These are phyloP conservation scores for Folsomia candida DNA, from an alignment of 2,888 invertebrate species.

Conservation along the genomic window DNA sequence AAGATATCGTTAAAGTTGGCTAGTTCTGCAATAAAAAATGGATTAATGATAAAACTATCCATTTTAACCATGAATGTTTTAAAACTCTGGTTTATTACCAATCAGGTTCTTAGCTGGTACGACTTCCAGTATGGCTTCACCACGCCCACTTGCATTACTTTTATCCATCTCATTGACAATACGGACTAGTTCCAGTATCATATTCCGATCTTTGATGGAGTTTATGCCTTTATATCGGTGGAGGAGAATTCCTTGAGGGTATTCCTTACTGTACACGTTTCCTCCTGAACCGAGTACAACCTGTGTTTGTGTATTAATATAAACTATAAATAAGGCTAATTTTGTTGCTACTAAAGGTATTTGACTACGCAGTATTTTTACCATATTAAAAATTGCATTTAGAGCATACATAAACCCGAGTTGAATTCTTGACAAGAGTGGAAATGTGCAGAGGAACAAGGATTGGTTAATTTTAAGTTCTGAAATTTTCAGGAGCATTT, in stretches of 20 bases:
- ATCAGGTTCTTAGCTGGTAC: background rate
- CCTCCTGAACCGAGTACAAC: background rate
- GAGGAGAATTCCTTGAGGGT: background rate
- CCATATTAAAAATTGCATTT: background rate
- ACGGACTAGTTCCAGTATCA: background rate
- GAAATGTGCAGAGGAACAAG: background rate
- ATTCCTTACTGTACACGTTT: no score
- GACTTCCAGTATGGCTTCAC: background rate
- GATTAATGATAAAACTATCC: background rate
- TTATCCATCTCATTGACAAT: background rate
- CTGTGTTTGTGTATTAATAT: no score
- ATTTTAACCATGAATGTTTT: no score
- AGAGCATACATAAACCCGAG: background rate
- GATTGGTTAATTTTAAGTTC: background rate
- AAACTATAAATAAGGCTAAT: no score
- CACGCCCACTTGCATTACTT: background rate
- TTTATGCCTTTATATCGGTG: background rate
- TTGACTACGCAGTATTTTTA: no score
- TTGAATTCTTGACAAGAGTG: background rate
- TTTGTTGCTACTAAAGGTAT: no score
- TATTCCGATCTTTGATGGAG: background rate
- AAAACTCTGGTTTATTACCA: background rate
- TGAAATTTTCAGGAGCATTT: background rate
- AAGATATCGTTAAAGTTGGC: background rate
- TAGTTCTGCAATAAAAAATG: conserved; percentile 1